Evolutionary conservation across 2,888 invertebrate species (phyloP), one percentile per base, ranked within the genome.

Genomic region (Heliconius ethilla): DNA sequence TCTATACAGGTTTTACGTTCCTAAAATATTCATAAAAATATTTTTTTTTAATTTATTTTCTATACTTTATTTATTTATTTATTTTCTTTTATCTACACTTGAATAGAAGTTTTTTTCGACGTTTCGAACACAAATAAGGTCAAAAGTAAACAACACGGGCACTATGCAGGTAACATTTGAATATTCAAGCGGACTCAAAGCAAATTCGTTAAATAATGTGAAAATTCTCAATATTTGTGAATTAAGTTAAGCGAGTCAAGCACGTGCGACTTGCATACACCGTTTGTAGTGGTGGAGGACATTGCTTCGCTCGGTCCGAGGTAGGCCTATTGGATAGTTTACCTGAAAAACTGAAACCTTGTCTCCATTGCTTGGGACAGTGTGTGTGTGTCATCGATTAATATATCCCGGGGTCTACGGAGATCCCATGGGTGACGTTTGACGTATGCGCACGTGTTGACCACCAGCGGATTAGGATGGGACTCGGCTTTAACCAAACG

Each of bases 171-270:
- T 37, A 67, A 33, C 11, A 22, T 37, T 67, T 37, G 11, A 67
- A n/a, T 40, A 40, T 40, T 11, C 37, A 15, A 11, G 4, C 37
- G n/a, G 40, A 7, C 40, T 69, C 63, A 63, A 63, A 27, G 33
- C 13, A 11, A 74, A 74, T 62, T 63, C 25, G 10, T 25, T 25
- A 40, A 63, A 27, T 63, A 62, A 74, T 74, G 33, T 74, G 40
- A 74, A 62, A 25, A 18, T 63, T 66, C 29, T 66, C 33, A 66
- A 59, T 78, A 55, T 37, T 77, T 79, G 78, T 77, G 65, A 76
- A 78, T 78, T 78, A 70, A 77, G 74, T 78, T 78, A 70, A 77
- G 74, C 70, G 70, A 76, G 67, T 70, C 75, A 72, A 79, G 70
- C 80, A 79, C 80, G 76, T 76, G 72, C 63, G 76, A 29, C 29